Evolutionary conservation across 2,797 vertebrate species (phyloP).

Genomic region (Synaphobranchus kaupii): DNA sequence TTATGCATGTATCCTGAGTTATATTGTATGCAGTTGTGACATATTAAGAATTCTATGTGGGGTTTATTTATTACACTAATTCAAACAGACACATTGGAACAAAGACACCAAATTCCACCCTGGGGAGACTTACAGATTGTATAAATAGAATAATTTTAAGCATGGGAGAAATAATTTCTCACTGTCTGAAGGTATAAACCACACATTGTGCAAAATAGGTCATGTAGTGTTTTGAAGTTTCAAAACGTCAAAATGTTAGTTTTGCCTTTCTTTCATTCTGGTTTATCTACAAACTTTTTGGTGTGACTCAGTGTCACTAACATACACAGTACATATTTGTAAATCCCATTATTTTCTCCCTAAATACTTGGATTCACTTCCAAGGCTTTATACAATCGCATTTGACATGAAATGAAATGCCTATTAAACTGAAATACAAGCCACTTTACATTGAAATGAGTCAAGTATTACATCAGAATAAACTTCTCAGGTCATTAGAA

Average conservation of each 20-base stretch:
- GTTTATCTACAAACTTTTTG: conserved; percentile 54
- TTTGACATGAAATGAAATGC: conserved; percentile 67
- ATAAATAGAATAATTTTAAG: conserved; percentile 79
- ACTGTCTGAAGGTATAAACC: conserved; percentile 70
- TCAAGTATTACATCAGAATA: conserved; percentile 63
- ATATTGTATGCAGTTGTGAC: conserved; percentile 7
- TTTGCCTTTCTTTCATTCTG: conserved; percentile 69
- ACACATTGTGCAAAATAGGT: conserved; percentile 74
- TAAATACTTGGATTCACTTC: conserved; percentile 65
- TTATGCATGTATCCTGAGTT: conserved; percentile 17
- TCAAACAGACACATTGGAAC: conserved; percentile 62
- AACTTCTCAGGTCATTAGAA: conserved; percentile 69
- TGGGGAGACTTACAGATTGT: conserved; percentile 74
- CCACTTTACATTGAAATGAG: conserved; percentile 74
- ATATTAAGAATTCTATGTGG: conserved; percentile 62
- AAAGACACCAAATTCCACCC: conserved; percentile 72
- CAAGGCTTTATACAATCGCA: conserved; percentile 59
- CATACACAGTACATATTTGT: conserved; percentile 32
- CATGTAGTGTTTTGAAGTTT: conserved; percentile 61
- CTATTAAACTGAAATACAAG: conserved; percentile 66
- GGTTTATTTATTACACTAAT: conserved; percentile 72
- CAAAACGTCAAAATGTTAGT: conserved; percentile 64
- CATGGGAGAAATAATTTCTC: conserved; percentile 73
- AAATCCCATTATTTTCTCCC: conserved; percentile 69
- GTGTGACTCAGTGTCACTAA: conserved; percentile 51